Evolutionary conservation across 2,113 vertebrate genomes (phyloP), one percentile per base, ranked within the genome.

Genomic region (Cebidichthys violaceus): DNA sequence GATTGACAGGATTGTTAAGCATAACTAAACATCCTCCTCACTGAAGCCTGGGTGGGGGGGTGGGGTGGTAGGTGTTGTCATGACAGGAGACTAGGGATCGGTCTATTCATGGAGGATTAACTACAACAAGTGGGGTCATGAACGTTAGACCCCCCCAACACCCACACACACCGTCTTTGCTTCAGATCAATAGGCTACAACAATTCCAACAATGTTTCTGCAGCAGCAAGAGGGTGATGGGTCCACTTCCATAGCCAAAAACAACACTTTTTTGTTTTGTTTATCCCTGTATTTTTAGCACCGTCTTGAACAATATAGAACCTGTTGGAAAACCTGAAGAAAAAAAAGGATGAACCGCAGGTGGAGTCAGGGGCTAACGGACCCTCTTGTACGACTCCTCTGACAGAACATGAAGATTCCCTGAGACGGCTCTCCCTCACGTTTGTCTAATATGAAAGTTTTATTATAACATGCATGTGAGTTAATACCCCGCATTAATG

Each of bases 1-100:
- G 84, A 88, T 74, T 93, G 92, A 91, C 78, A 85, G 89, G 89
- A 89, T 83, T 92, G 81, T 85, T 86, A 66, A 52, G 71, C 75
- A 64, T 87, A 82, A 83, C 82, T 67, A 55, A 72, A 85, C 65
- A 47, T 72, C 50, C 57, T 60, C 15, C 24, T 54, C 60, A 24
- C 59, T 22, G 65, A 71, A 33, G 43, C 52, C 20, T 41, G 29
- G 33, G 50, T 27, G 70, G 37, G 13, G 18, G 20, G 4, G 33
- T 5, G 6, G 47, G 41, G 55, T 47, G 60, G 31, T 31, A 77
- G 79, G 79, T 82, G 72, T 37, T 64, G 68, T 22, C 65, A 39
- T 68, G 65, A 70, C 29, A 62, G 52, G 73, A 31, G 41, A 45
- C 14, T 43, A 4, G 62, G 85, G 82, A 81, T 87, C 78, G 83